These are phyloP conservation scores for Probosciger aterrimus DNA, from an alignment of 2,113 vertebrate species.

Conservation along the genomic window DNA sequence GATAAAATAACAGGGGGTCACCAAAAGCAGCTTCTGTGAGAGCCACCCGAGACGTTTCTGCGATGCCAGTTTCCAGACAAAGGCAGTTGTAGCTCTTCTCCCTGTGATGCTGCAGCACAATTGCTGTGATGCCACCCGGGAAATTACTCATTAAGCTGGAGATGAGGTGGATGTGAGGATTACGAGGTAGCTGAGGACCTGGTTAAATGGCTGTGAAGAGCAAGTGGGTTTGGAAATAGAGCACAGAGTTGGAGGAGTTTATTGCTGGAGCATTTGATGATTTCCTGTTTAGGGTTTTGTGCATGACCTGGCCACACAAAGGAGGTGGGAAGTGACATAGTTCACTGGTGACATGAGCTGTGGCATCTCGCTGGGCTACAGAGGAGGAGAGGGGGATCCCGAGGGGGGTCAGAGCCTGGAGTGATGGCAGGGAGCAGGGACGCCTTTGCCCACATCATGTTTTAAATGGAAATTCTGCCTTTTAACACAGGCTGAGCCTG, in stretches of 20 bases:
- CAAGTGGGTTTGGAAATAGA: background rate
- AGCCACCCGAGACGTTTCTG: background rate
- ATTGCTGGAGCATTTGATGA: background rate
- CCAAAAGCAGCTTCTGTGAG: background rate
- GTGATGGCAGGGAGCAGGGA: background rate
- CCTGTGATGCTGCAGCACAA: background rate
- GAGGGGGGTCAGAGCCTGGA: background rate
- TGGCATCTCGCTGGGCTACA: background rate
- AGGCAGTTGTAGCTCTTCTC: background rate
- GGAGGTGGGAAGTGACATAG: background rate
- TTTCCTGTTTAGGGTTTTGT: background rate
- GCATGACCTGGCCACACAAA: background rate
- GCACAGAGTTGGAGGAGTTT: background rate
- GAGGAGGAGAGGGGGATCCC: too few relatives aligned
- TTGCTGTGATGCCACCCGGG: background rate
- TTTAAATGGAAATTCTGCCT: background rate
- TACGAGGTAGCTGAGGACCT: background rate
- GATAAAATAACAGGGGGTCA: background rate
- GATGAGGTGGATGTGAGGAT: background rate
- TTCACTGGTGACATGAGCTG: background rate
- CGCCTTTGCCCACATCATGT: fast-evolving
- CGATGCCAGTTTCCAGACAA: background rate
- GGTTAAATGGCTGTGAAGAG: background rate
- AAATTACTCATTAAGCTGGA: background rate
- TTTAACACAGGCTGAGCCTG: background rate